Evolutionary conservation across 2,888 invertebrate species (phyloP).

Genomic region (Steinernema hermaphroditum): DNA sequence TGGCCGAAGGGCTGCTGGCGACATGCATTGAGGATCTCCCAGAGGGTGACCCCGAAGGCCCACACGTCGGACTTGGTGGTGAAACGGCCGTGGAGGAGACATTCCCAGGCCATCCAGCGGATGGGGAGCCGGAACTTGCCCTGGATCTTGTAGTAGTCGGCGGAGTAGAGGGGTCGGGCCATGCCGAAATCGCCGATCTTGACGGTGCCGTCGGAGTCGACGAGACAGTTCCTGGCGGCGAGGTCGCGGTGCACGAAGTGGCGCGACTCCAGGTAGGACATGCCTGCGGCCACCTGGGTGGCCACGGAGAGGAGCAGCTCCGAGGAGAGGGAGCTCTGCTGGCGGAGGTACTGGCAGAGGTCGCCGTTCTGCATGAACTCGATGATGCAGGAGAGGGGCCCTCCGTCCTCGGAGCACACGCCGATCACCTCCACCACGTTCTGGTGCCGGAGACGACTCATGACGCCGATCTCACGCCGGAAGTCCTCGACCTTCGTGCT

Average conservation of each 20-base stretch:
- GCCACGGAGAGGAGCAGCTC: slow-evolving; percentile 49
- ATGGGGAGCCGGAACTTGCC: slow-evolving; percentile 78
- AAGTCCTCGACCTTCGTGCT: slow-evolving; percentile 49
- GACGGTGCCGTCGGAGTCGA: slow-evolving; percentile 74
- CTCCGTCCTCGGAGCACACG: slow-evolving; percentile 77
- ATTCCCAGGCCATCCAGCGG: slow-evolving; percentile 69
- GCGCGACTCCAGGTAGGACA: slow-evolving; percentile 84
- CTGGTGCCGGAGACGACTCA: slow-evolving; percentile 54
- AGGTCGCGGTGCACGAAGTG: slow-evolving; percentile 88
- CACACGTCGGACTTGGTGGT: slow-evolving; percentile 85
- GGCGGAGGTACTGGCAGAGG: slow-evolving; percentile 76
- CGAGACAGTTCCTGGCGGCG: slow-evolving; percentile 79
- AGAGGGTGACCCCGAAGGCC: slow-evolving; percentile 84
- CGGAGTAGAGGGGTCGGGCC: slow-evolving; percentile 78
- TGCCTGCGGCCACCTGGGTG: slow-evolving; percentile 80
- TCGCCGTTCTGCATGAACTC: slow-evolving; percentile 86
- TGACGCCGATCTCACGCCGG: slow-evolving; percentile 49
- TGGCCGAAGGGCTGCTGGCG: slow-evolving; percentile 79
- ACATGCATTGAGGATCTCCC: slow-evolving; percentile 82
- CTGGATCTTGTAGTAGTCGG: slow-evolving; percentile 82
- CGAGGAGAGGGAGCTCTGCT: slow-evolving; percentile 32
- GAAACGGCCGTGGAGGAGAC: slow-evolving; percentile 75
- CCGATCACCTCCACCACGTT: slow-evolving; percentile 60
- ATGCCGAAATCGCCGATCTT: slow-evolving; percentile 76
- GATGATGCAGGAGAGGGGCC: slow-evolving; percentile 84